Percentiles rank a stretch among this genome's conserved stretches.
phyloP scores from a whole-genome alignment of 2,888 invertebrate species.

The Pammene aurita region DNA sequence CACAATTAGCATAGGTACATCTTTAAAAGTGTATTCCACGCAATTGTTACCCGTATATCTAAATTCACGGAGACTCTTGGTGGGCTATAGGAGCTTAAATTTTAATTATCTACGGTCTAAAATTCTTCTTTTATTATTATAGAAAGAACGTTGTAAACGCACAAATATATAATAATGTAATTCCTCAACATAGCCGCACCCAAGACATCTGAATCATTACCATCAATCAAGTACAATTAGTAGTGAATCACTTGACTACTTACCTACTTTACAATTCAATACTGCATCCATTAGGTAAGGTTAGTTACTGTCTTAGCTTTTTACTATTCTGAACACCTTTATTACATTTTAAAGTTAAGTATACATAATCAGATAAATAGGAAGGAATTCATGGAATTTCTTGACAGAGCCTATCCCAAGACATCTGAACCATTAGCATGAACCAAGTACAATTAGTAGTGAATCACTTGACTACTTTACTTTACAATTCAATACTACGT shows the following conservation, averaged over 20 bases:
- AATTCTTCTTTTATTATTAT: too few relatives aligned
- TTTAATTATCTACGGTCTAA: too few relatives aligned
- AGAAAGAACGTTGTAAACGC: too few relatives aligned
- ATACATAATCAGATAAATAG: too few relatives aligned
- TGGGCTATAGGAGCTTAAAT: too few relatives aligned
- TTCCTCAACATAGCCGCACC: neutral
- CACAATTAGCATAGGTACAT: neutral
- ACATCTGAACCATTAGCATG: conserved; percentile 1
- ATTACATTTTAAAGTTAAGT: too few relatives aligned
- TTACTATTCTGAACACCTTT: neutral
- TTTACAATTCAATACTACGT: neutral
- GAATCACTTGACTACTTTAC: conserved; percentile 14
- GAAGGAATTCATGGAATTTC: neutral
- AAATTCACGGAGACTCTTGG: too few relatives aligned
- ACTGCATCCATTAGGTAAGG: conserved; percentile 13
- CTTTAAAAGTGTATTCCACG: too few relatives aligned
- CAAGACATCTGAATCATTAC: neutral
- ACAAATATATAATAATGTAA: too few relatives aligned
- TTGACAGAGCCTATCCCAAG: neutral
- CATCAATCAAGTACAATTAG: conserved; percentile 31
- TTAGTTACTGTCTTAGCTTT: conserved; percentile 17
- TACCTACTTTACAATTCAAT: conserved; percentile 1
- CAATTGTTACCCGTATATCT: too few relatives aligned
- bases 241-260: conserved; percentile 16
- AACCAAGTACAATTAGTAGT: conserved; percentile 28